These are phyloP conservation scores for Drosophila anceps DNA, from an alignment of 2,888 invertebrate species.

Conservation along the genomic window DNA sequence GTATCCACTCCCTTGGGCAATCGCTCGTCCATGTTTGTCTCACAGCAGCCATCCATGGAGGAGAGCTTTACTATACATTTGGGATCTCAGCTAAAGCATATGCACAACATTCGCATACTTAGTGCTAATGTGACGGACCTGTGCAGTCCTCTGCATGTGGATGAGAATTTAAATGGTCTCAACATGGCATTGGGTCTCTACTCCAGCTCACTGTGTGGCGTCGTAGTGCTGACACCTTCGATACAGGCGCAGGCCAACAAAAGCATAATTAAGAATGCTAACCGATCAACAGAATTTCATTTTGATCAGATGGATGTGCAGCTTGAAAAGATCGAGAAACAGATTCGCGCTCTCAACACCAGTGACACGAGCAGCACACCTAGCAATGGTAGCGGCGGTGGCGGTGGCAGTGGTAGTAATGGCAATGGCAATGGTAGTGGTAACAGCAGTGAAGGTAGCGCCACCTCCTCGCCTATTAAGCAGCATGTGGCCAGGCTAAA, in stretches of 20 bases:
- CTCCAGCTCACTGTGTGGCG: slow-evolving; percentile 94
- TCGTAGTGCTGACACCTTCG: slow-evolving; percentile 90
- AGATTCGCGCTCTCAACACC: slow-evolving; percentile 85
- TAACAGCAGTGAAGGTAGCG: slow-evolving; percentile 62
- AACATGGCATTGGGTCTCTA: slow-evolving; percentile 98
- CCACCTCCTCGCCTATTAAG: slow-evolving; percentile 82
- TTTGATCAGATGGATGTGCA: slow-evolving; percentile 92
- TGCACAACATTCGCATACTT: slow-evolving; percentile 97
- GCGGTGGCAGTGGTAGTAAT: slow-evolving; percentile 45
- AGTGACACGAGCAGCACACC: slow-evolving; percentile 62
- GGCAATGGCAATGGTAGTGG: slow-evolving; percentile 21
- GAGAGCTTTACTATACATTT: slow-evolving; percentile 99
- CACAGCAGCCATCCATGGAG: slow-evolving; percentile 88
- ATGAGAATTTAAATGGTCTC: slow-evolving; percentile 87
- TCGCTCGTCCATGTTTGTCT: slow-evolving; percentile 85
- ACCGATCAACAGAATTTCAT: slow-evolving; percentile 95
- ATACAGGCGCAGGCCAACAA: slow-evolving; percentile 84
- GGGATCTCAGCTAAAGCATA: slow-evolving; percentile 99
- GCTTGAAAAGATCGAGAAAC: slow-evolving; percentile 89
- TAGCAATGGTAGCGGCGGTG: slow-evolving; percentile 60
- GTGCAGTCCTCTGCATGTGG: slow-evolving; percentile 87
- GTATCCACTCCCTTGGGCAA: slow-evolving; percentile 84
- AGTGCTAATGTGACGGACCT: slow-evolving; percentile 94
- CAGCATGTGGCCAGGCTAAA: slow-evolving; percentile 87
- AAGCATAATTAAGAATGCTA: slow-evolving; percentile 84